Conservation (phyloP, 2,113 vertebrate species). For the Oreochromis spilurus region DNA sequence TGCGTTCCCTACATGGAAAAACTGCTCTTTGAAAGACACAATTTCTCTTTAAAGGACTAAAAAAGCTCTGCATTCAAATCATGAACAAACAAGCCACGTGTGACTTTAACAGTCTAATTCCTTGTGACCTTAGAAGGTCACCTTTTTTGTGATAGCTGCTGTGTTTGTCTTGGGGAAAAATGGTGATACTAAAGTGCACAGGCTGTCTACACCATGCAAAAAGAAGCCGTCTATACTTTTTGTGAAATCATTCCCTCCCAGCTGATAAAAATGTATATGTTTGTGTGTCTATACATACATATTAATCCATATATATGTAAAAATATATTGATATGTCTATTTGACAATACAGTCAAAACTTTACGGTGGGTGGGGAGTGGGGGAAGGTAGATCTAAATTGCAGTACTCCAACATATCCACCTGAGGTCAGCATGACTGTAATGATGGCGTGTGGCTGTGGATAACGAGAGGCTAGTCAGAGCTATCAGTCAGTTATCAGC, state of each 20-base stretch:
- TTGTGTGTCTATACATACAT: neutral
- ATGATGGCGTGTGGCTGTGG: neutral
- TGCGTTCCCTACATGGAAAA: neutral
- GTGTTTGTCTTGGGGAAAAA: constrained; percentile 8
- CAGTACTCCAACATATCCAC: constrained; percentile 14
- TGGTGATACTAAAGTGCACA: neutral
- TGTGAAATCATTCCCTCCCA: neutral
- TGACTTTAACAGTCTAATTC: neutral
- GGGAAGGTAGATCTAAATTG: neutral
- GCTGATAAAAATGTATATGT: neutral
- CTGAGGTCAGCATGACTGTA: constrained; percentile 27
- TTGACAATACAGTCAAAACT: neutral
- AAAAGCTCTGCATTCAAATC: neutral
- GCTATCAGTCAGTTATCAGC: neutral
- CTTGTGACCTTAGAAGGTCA: neutral
- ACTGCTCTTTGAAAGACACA: neutral
- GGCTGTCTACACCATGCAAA: neutral
- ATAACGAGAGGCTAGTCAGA: neutral
- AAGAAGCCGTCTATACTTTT: neutral
- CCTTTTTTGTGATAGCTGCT: neutral
- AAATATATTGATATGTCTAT: neutral
- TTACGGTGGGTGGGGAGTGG: neutral
- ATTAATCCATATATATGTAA: neutral
- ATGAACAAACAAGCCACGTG: neutral
- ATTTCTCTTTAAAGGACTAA: neutral